Evolutionary conservation across 2,888 invertebrate genomes (phyloP).

Genomic region (Lobophora halterata): DNA sequence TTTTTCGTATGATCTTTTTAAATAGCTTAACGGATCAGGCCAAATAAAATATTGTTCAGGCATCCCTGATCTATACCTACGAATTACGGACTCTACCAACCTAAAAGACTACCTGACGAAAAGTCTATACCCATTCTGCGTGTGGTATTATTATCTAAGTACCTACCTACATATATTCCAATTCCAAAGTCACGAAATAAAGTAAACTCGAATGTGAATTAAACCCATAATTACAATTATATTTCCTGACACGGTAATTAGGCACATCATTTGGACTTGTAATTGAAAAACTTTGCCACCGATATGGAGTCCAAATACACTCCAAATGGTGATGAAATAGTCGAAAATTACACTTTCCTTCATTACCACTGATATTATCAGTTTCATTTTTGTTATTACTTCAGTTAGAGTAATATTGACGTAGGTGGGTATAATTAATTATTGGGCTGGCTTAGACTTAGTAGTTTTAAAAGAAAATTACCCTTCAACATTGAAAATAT

Average conservation of each 20-base stretch:
- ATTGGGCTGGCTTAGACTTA: too few relatives aligned
- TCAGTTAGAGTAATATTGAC: conserved; percentile 6
- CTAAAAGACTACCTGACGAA: too few relatives aligned
- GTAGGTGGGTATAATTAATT: too few relatives aligned
- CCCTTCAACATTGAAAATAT: too few relatives aligned
- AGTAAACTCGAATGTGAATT: conserved; percentile 27
- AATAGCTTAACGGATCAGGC: too few relatives aligned
- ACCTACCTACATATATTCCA: conserved; percentile 39
- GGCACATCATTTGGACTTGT: conserved; percentile 42
- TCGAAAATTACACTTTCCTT: conserved; percentile 67
- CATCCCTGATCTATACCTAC: too few relatives aligned
- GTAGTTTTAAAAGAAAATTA: too few relatives aligned
- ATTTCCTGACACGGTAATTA: conserved; percentile 57
- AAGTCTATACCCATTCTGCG: too few relatives aligned
- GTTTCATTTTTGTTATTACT: conserved; percentile 61
- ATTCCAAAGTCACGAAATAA: conserved; percentile 41
- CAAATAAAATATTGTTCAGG: too few relatives aligned
- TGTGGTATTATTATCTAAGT: too few relatives aligned
- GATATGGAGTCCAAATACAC: conserved; percentile 44
- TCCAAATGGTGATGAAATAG: conserved; percentile 44
- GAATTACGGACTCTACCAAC: too few relatives aligned
- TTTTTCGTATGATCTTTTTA: too few relatives aligned
- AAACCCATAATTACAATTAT: conserved; percentile 50
- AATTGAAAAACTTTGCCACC: conserved; percentile 78
- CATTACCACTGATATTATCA: conserved; percentile 64